These are phyloP conservation scores for crab-eating macaque (Macaca fascicularis) DNA, from an alignment of 2,113 vertebrate species.

Conservation along the genomic window T2T-MFA8v1.1 NC_088389.1:5660001-5660500, in stretches of 20 bases:
- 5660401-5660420: neutral
- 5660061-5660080: rapidly evolving
- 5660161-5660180: neutral
- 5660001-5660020: constrained; percentile 88
- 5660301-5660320: rapidly evolving
- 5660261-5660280: neutral
- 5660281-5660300: rapidly evolving
- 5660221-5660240: no score
- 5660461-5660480: neutral
- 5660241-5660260: neutral
- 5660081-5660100: rapidly evolving
- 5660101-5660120: neutral
- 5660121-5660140: neutral
- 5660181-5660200: neutral
- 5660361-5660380: neutral
- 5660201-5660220: no score
- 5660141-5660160: neutral
- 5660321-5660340: neutral
- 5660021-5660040: neutral
- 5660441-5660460: neutral
- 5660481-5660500: neutral
- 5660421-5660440: rapidly evolving
- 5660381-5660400: neutral
- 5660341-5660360: neutral
- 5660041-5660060: neutral